Percentiles rank a stretch among this genome's conserved stretches.
These are phyloP conservation scores for Chaenodraco wilsoni DNA, from an alignment of 2,797 vertebrate genomes.

Conservation along the genomic window DNA sequence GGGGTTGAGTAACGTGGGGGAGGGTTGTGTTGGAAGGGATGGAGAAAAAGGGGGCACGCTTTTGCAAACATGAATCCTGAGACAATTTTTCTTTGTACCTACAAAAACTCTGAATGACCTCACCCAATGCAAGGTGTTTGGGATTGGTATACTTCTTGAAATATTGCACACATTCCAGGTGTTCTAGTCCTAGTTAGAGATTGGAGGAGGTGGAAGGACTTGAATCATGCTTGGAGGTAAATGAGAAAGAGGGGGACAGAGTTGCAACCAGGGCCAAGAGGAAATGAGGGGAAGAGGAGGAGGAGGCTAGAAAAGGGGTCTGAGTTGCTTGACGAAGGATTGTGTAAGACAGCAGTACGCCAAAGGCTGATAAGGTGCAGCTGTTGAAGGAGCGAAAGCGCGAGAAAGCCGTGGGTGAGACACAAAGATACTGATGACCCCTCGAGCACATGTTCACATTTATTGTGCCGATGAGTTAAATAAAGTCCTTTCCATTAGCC, in stretches of 20 bases:
- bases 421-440: slow-evolving; percentile 34
- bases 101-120: neutral
- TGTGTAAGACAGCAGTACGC: slow-evolving; percentile 67
- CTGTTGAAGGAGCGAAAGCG: slow-evolving; percentile 65
- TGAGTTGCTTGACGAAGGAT: slow-evolving; percentile 54
- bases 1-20: slow-evolving; percentile 66
- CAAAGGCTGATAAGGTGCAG: slow-evolving; percentile 81
- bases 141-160: neutral
- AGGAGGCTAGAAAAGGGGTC: slow-evolving; percentile 51
- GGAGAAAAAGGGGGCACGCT: slow-evolving; percentile 34
- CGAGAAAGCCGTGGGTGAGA: slow-evolving; percentile 20
- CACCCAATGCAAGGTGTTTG: neutral
- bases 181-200: slow-evolving; percentile 25
- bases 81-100: neutral
- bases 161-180: slow-evolving; percentile 8
- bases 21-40: slow-evolving; percentile 53
- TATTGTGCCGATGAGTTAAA: slow-evolving; percentile 40
- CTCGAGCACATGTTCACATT: slow-evolving; percentile 46
- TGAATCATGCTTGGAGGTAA: slow-evolving; percentile 51
- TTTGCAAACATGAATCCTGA: neutral
- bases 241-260: slow-evolving; percentile 51
- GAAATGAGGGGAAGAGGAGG: slow-evolving; percentile 60
- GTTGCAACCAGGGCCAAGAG: slow-evolving; percentile 58
- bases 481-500: slow-evolving; percentile 42
- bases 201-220: slow-evolving; percentile 27